A percentile compares a stretch with the other conserved stretches of the same genome.
Conservation (phyloP, 2,888 invertebrate species). For the Drosophila helvetica region DNA sequence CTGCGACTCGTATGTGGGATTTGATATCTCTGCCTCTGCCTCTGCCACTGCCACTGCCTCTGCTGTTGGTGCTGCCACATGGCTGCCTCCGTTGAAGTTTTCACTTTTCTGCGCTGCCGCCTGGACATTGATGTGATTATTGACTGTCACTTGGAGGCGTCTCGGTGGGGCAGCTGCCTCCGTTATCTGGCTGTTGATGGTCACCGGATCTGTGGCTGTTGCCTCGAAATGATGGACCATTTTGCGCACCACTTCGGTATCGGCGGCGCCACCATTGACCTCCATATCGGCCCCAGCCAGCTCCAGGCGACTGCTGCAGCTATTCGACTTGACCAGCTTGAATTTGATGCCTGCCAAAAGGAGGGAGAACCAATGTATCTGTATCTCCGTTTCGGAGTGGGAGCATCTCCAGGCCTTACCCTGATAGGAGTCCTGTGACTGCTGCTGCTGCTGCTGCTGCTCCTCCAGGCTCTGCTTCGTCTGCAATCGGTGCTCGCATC, state of each 20-base stretch:
- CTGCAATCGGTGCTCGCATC: slow-evolving; percentile 58
- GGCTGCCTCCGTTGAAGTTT: slow-evolving; percentile 37
- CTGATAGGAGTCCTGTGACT: slow-evolving; percentile 64
- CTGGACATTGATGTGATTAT: slow-evolving; percentile 83
- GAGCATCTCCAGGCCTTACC: slow-evolving; percentile 43
- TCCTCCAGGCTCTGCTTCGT: slow-evolving; percentile 25
- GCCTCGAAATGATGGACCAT: slow-evolving; percentile 83
- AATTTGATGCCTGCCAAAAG: slow-evolving; percentile 88
- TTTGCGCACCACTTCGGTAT: slow-evolving; percentile 82
- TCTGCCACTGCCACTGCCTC: slow-evolving; percentile 24
- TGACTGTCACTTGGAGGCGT: slow-evolving; percentile 82
- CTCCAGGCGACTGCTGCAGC: slow-evolving; percentile 92
- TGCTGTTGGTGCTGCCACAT: slow-evolving; percentile 4
- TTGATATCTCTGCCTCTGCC: background rate
- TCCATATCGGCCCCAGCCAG: slow-evolving; percentile 87
- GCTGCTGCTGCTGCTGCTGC: slow-evolving; percentile 42
- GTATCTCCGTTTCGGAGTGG: background rate
- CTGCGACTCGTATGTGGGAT: slow-evolving; percentile 70
- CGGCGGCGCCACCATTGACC: slow-evolving; percentile 47
- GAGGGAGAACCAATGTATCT: background rate
- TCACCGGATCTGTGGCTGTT: slow-evolving; percentile 70
- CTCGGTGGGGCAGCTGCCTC: slow-evolving; percentile 23
- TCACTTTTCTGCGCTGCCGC: slow-evolving; percentile 30
- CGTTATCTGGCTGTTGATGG: slow-evolving; percentile 82
- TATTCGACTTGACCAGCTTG: slow-evolving; percentile 92